Evolutionary conservation across 1,140 invertebrate genomes (phyloP), one percentile per base, ranked within the genome.

Genomic region (Eumaeus atala): DNA sequence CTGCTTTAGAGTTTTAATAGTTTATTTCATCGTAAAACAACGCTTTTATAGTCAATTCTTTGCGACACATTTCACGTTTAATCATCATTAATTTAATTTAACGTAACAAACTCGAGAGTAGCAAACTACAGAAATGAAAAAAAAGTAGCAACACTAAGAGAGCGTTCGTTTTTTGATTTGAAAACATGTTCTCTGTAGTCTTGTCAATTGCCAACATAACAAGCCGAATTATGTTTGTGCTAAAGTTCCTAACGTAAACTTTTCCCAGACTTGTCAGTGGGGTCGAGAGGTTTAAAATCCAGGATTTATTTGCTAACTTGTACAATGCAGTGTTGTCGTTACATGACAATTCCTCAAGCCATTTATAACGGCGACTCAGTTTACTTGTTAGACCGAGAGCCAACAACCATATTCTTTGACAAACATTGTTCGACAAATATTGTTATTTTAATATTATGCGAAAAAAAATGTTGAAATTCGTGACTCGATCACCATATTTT

Each of bases 271-370:
- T 7, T 16, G 21, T 10, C 36, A 14, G 17, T 14, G 5, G 28
- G 9, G 40, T 58, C 51, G 16, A 37, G 55, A 55, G 56, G 37
- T 60, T 48, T 51, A 37, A 18, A 58, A 51, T 58, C 21, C 33
- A 40, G 44, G 56, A 65, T 65, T 65, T 65, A 65, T 65, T 61
- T 58, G 56, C 48, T 58, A 65, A 61, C 49, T 65, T 58, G 59
- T 40, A 57, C 58, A 64, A 60, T 61, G 54, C 28, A 11, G 21
- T 28, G 21, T 40, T 48, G 47, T 49, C 42, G 21, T 54, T 47
- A 49, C 44, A 9, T 38, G 54, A 38, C 35, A 54, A 14, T 28
- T 48, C 48, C 50, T n/a, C 18, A 34, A 42, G 21, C 35, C 59
- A 58, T 61, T 48, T 33, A 42, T 36, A 37, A 48, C 44, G 44